Conservation (phyloP, 2,888 invertebrate species). For the Synanthedon formicaeformis region DNA sequence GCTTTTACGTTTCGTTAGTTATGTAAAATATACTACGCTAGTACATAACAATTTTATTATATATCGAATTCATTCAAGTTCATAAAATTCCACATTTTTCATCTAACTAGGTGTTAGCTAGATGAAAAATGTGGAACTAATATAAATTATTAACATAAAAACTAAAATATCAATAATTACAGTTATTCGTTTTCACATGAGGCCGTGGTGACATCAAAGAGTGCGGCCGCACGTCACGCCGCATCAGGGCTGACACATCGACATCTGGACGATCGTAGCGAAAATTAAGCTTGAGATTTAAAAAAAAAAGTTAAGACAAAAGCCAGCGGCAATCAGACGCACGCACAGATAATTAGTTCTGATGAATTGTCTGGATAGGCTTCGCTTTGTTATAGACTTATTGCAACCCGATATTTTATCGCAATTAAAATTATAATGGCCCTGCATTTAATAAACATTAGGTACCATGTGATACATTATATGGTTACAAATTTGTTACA, state of each 20-base stretch:
- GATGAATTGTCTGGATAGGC: conserved; percentile 13
- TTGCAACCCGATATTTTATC: conserved; percentile 6
- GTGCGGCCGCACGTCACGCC: conserved; percentile 31
- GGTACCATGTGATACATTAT: too few relatives aligned
- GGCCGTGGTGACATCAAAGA: conserved; percentile 31
- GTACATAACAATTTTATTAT: too few relatives aligned
- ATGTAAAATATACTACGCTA: too few relatives aligned
- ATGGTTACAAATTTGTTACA: too few relatives aligned
- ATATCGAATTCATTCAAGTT: background rate
- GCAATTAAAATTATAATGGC: background rate
- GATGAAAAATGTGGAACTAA: background rate
- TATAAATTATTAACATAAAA: background rate
- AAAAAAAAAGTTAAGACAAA: conserved; percentile 14
- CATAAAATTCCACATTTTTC: background rate
- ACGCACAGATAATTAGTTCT: conserved; percentile 29
- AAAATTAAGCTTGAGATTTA: conserved; percentile 36
- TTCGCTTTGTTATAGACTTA: conserved; percentile 7
- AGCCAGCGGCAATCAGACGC: conserved; percentile 14
- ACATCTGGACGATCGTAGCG: conserved; percentile 34
- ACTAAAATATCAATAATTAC: background rate
- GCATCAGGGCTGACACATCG: conserved; percentile 43
- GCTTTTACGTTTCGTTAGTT: too few relatives aligned
- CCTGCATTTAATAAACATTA: too few relatives aligned
- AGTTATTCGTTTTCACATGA: conserved; percentile 13
- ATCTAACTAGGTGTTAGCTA: background rate